phyloP scores from a whole-genome alignment of 1,140 invertebrate genomes.

The Sitodiplosis mosellana region DNA sequence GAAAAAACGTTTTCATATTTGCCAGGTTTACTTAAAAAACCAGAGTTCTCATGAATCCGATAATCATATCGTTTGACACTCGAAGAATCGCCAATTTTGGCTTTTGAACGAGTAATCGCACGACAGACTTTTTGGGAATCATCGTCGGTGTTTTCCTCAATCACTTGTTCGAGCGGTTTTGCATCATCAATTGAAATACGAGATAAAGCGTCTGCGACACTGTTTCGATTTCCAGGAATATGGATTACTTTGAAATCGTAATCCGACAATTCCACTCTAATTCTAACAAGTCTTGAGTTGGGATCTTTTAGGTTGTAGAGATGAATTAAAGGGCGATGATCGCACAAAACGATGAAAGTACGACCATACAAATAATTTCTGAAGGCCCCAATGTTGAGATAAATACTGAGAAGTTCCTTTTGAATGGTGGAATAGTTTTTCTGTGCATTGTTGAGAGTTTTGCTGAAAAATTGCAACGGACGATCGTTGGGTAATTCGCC shows the following conservation, averaged over 20 bases:
- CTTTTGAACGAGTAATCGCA: neutral
- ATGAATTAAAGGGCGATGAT: conserved; percentile 30
- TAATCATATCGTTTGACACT: neutral
- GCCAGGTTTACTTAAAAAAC: too few relatives aligned
- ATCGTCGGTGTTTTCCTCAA: neutral
- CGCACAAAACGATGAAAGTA: conserved; percentile 28
- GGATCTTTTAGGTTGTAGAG: conserved; percentile 26
- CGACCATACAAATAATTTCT: conserved; percentile 26
- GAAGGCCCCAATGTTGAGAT: conserved; percentile 27
- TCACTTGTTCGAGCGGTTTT: neutral
- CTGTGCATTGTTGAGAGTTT: conserved; percentile 14
- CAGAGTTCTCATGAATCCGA: conserved; percentile 1
- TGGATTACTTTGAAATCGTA: conserved; percentile 19
- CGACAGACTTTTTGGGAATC: neutral
- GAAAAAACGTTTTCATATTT: too few relatives aligned
- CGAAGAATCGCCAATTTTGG: neutral
- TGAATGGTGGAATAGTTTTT: conserved; percentile 14
- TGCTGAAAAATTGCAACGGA: conserved; percentile 9
- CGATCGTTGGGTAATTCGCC: conserved; percentile 4
- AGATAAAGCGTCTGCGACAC: conserved; percentile 14
- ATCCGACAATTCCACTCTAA: conserved; percentile 16
- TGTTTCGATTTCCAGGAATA: conserved; percentile 14
- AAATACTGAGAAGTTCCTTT: conserved; percentile 13
- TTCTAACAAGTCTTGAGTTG: conserved; percentile 11
- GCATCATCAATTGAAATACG: conserved; percentile 1